Conservation (phyloP, 2,797 vertebrate genomes). For the Neosalanx taihuensis region DNA sequence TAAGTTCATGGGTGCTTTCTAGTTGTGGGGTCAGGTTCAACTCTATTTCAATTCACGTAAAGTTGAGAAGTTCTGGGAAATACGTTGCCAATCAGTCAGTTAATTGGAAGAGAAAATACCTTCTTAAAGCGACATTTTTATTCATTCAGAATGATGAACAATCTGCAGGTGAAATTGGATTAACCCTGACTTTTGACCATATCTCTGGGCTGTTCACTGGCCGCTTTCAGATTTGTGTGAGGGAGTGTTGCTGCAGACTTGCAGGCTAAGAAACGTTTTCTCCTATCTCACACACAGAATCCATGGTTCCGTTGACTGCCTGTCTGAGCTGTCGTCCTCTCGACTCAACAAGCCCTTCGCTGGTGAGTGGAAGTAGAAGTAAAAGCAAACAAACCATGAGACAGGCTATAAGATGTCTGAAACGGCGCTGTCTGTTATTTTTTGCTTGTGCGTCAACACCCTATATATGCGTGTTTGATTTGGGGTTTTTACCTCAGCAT, state of each 20-base stretch:
- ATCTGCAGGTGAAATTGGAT: background rate
- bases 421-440: background rate
- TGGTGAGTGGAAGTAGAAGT: conserved; percentile 71
- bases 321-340: conserved; percentile 84
- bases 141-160: background rate
- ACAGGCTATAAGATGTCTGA: background rate
- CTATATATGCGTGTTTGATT: background rate
- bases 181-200: background rate
- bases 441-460: background rate
- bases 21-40: background rate
- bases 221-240: background rate
- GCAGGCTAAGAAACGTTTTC: background rate
- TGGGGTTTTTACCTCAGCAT: background rate
- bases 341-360: conserved; percentile 78
- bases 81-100: background rate
- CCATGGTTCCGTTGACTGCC: conserved; percentile 88
- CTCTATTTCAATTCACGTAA: background rate
- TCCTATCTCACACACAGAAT: conserved; percentile 57
- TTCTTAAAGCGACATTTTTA: background rate
- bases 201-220: background rate
- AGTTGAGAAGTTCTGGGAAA: background rate
- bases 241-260: background rate
- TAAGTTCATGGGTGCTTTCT: too few species aligned
- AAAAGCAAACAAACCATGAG: background rate
- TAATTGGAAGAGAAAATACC: background rate